phyloP scores from a whole-genome alignment of 2,888 invertebrate species.

The Ornithoptera priamus region DNA sequence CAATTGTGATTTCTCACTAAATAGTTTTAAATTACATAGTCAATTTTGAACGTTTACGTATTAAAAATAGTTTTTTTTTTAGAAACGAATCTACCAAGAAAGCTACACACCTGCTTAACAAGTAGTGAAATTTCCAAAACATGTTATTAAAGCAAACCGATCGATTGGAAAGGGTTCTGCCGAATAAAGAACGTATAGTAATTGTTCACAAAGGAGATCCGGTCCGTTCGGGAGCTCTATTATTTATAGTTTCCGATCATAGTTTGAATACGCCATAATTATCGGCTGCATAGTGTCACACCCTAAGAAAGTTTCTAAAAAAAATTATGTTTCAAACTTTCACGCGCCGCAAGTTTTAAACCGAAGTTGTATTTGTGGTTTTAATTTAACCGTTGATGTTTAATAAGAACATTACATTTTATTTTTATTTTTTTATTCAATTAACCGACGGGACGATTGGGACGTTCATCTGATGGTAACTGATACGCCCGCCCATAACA shows the following conservation, averaged over 20 bases:
- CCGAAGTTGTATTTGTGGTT: slow-evolving; percentile 33
- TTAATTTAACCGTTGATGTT: not conserved
- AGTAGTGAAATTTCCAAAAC: slow-evolving; percentile 61
- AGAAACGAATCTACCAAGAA: slow-evolving; percentile 33
- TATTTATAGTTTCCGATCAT: slow-evolving; percentile 78
- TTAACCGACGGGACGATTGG: no score
- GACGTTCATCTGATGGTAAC: no score
- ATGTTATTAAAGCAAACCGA: slow-evolving; percentile 74
- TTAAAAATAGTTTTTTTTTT: not conserved
- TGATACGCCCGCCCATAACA: no score
- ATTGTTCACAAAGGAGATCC: slow-evolving; percentile 76
- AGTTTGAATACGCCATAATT: slow-evolving; percentile 79
- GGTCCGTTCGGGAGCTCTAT: slow-evolving; percentile 73
- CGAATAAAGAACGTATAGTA: slow-evolving; percentile 65
- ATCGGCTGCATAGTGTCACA: slow-evolving; percentile 68
- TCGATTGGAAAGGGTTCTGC: slow-evolving; percentile 75
- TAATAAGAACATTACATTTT: not conserved
- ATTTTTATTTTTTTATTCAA: no score
- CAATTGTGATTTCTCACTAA: not conserved
- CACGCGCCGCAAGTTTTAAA: slow-evolving; percentile 50
- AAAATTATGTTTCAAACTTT: slow-evolving; percentile 51
- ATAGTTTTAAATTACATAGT: not conserved
- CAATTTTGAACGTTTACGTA: not conserved
- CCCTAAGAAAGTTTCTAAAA: slow-evolving; percentile 61
- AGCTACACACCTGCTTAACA: slow-evolving; percentile 61